phyloP scores from a whole-genome alignment of 2,113 vertebrate genomes.

The Tapirus terrestris region DNA sequence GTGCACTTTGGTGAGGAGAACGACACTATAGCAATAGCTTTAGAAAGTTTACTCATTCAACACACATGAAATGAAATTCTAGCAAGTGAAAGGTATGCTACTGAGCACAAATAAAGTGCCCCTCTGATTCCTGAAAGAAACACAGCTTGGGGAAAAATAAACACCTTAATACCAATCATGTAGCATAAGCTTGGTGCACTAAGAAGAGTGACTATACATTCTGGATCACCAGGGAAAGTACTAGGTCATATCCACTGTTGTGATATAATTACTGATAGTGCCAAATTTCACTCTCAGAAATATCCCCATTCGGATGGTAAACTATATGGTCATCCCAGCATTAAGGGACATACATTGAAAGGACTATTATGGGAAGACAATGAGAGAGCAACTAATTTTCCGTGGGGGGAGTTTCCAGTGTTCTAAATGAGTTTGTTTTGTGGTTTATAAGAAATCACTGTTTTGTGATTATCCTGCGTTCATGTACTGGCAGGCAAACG shows the following conservation, averaged over 20 bases:
- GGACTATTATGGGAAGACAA: neutral
- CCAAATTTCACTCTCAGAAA: neutral
- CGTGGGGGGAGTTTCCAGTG: accelerated
- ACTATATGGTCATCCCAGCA: too few species aligned
- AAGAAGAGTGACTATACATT: neutral
- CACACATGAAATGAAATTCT: neutral
- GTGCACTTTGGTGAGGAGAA: neutral
- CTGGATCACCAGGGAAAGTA: neutral
- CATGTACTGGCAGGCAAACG: neutral
- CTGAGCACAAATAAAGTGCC: neutral
- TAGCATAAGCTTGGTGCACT: accelerated
- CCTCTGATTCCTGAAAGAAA: neutral
- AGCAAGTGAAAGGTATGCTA: neutral
- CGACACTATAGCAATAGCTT: neutral
- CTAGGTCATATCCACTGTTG: accelerated
- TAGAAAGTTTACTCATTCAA: neutral
- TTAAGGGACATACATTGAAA: neutral
- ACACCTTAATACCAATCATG: accelerated
- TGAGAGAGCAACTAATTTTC: neutral
- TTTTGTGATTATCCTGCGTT: neutral
- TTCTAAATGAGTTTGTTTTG: neutral
- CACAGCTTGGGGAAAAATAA: neutral
- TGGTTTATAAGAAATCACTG: neutral
- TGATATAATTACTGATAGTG: neutral
- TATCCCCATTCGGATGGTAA: neutral